These are phyloP conservation scores for Prolemur simus DNA, from an alignment of 2,113 vertebrate species.

Conservation along the genomic window DNA sequence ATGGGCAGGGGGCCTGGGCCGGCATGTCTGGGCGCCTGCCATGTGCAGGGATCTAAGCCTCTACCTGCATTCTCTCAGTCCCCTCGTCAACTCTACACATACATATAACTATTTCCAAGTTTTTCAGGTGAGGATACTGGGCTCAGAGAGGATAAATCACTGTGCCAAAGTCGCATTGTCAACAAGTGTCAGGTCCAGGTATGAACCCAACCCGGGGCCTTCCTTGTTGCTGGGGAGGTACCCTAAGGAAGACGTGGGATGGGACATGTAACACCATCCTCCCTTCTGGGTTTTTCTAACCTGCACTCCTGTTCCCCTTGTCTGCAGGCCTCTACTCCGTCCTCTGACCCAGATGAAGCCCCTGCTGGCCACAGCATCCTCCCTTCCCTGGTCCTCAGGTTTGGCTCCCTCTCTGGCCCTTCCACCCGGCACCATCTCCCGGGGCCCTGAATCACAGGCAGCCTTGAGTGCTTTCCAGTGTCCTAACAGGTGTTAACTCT, in stretches of 20 bases:
- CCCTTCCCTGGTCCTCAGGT: not conserved
- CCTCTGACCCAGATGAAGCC: not conserved
- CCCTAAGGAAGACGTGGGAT: not conserved
- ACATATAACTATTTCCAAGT: not conserved
- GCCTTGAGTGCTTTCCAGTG: not conserved
- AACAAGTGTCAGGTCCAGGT: not conserved
- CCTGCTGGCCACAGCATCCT: not conserved
- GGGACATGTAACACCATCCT: not conserved
- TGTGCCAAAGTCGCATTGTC: not conserved
- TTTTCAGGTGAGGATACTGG: not conserved
- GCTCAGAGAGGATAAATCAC: not conserved
- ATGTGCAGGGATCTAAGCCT: too few relatives aligned
- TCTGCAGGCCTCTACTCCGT: not conserved
- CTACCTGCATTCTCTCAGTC: not conserved
- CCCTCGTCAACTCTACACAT: not conserved
- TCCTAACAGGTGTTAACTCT: not conserved
- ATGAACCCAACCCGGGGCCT: not conserved
- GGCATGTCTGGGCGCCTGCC: too few relatives aligned
- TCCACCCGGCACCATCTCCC: not conserved
- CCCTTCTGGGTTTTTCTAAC: not conserved
- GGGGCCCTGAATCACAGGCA: not conserved
- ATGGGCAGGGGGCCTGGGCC: not conserved
- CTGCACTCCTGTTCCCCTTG: not conserved
- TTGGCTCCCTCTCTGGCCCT: not conserved
- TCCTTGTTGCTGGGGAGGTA: not conserved